Percentiles rank a stretch among this genome's conserved stretches.
Conservation (phyloP, 2,797 vertebrate genomes). For the Cuculus canorus region DNA sequence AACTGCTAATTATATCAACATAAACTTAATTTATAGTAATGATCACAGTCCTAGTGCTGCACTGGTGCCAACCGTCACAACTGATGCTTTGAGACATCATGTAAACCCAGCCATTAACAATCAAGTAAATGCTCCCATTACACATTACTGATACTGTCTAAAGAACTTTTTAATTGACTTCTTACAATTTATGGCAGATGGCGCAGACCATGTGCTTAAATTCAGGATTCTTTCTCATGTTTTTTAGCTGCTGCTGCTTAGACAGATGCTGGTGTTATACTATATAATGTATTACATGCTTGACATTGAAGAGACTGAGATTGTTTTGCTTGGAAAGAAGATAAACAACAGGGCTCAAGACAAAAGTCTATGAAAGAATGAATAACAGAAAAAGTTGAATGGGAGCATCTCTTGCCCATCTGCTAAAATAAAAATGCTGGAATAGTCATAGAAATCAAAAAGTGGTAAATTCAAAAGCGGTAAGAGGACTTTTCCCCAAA, state of each 20-base stretch:
- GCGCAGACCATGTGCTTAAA: conserved; percentile 10
- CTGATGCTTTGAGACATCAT: conserved; percentile 64
- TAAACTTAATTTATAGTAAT: conserved; percentile 80
- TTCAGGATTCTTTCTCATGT: conserved; percentile 1
- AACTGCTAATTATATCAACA: conserved; percentile 80
- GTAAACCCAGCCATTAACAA: conserved; percentile 75
- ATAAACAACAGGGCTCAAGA: background rate
- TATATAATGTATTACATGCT: background rate
- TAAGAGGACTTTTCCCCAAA: background rate
- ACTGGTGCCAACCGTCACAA: conserved; percentile 68
- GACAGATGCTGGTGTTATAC: background rate
- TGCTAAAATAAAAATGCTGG: background rate
- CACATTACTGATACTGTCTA: conserved; percentile 62
- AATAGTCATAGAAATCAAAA: background rate
- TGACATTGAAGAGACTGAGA: background rate
- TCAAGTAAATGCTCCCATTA: conserved; percentile 72
- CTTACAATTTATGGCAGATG: conserved; percentile 63
- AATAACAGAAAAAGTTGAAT: background rate
- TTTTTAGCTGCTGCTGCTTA: background rate
- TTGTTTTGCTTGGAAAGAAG: background rate
- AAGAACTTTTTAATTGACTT: conserved; percentile 78
- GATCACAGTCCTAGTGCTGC: conserved; percentile 70
- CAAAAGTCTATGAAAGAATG: background rate
- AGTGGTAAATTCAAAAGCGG: background rate
- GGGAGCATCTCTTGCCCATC: background rate